Evolutionary conservation across 2,888 invertebrate genomes (phyloP), one percentile per base, ranked within the genome.

Genomic region (Odontocerum albicorne): DNA sequence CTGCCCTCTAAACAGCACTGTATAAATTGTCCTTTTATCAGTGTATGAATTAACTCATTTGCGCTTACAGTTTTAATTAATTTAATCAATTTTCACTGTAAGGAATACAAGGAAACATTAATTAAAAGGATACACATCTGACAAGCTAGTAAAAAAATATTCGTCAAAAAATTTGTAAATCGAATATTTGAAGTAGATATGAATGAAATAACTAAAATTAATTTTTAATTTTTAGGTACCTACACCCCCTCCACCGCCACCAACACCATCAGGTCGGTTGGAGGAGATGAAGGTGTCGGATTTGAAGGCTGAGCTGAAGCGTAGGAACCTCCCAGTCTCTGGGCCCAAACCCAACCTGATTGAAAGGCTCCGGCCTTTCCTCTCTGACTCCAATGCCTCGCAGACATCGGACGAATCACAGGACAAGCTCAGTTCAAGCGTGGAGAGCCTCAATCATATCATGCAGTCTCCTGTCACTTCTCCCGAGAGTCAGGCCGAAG

Each of bases 201-300:
- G n/a, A n/a, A n/a, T n/a, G n/a, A n/a, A n/a, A n/a, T n/a, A n/a
- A n/a, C 27, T 38, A 4, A 4, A 38, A 38, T 22, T 32, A 20
- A 17, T 44, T 45, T 22, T 42, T 39, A 32, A 22, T 45, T 58
- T 58, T 20, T 40, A 61, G 61, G 49, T 61, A 32, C 74, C 79
- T 21, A 70, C 74, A 53, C 63, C 64, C 22, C 70, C 73, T 21
- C 65, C 72, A 10, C 72, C 72, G 67, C 66, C 68, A 4, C 74
- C 66, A 35, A 73, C 65, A 63, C 67, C 3, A 55, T 67, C 79
- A 15, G 81, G 85, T 17, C 87, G 92, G 59, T 79, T 96, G 65
- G 94, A 96, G 70, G 96, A 96, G 67, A 92, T 96, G 92, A 96
- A 96, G 79, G 96, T 92, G 49, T 93, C 92, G 59, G 96, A 97